Conservation (phyloP, 2,888 invertebrate genomes). For the Raillietiella orientalis region DNA sequence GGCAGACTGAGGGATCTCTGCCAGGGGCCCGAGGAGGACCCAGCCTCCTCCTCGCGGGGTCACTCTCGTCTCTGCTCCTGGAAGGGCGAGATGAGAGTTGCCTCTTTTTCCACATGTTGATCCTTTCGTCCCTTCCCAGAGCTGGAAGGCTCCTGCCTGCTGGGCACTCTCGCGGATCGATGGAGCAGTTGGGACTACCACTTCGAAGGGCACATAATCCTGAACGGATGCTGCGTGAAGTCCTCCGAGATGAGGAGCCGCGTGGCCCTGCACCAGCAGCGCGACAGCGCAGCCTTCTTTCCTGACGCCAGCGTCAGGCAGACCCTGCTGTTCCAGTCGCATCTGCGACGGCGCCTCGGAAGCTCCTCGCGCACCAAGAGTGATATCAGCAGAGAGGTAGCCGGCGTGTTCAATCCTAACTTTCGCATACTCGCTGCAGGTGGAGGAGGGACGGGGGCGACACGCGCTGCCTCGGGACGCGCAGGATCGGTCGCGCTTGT, state of each 20-base stretch:
- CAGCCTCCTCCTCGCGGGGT: no score
- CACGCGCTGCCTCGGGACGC: conserved; percentile 31
- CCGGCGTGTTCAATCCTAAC: no score
- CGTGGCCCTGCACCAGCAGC: conserved; percentile 36
- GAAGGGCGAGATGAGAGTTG: no score
- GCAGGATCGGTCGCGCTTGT: conserved; percentile 20
- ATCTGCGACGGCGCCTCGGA: conserved; percentile 28
- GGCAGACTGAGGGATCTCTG: no score
- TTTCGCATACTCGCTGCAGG: no score
- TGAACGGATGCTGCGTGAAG: conserved; percentile 55
- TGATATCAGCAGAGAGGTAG: no score
- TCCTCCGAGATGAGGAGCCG: conserved; percentile 30
- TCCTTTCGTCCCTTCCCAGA: conserved; percentile 15
- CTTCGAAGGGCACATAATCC: conserved; percentile 37
- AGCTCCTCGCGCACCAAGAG: no score
- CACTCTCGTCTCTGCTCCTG: no score
- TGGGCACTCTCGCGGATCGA: conserved; percentile 17
- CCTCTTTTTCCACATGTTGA: conserved; percentile 2
- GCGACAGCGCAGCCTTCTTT: conserved; percentile 23
- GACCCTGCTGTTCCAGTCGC: conserved; percentile 48
- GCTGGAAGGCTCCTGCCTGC: conserved; percentile 48
- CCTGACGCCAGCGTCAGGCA: conserved; percentile 66
- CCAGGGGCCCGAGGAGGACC: no score
- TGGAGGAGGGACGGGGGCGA: no score
- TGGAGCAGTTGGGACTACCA: neutral